These are phyloP conservation scores for Perithous albicinctus DNA, from an alignment of 2,888 invertebrate genomes.

Conservation along the genomic window DNA sequence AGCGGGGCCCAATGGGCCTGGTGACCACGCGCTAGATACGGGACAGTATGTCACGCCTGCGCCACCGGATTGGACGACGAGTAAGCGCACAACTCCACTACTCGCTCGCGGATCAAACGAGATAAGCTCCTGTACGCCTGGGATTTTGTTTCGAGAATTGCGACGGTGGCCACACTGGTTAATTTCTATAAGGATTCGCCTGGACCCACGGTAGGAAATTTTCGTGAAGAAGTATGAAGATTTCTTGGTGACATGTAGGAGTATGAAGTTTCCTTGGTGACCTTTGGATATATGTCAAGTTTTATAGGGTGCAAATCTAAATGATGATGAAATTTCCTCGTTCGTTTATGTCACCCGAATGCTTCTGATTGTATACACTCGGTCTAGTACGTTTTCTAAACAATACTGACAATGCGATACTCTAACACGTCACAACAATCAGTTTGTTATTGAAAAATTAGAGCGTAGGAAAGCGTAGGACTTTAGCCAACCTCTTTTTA, in stretches of 20 bases:
- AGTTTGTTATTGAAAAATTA: background rate
- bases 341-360: background rate
- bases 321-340: background rate
- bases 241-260: background rate
- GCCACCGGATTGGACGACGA: slow-evolving; percentile 66
- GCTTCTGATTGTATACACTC: background rate
- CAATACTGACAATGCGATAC: background rate
- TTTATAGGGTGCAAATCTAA: background rate
- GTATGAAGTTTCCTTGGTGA: background rate
- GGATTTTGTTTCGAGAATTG: slow-evolving; percentile 75
- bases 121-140: slow-evolving; percentile 64
- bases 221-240: background rate
- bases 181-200: slow-evolving; percentile 12
- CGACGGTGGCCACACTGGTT: slow-evolving; percentile 6
- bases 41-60: slow-evolving; percentile 59
- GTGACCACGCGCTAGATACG: slow-evolving; percentile 39
- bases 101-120: slow-evolving; percentile 64
- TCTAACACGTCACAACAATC: background rate
- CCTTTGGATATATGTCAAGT: background rate
- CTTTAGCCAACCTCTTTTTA: background rate
- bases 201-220: background rate
- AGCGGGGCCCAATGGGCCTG: slow-evolving; percentile 58
- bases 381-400: background rate
- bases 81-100: slow-evolving; percentile 60
- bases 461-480: background rate